Evolutionary conservation across 2,888 invertebrate species (phyloP).

Genomic region (Amphipyra berbera): DNA sequence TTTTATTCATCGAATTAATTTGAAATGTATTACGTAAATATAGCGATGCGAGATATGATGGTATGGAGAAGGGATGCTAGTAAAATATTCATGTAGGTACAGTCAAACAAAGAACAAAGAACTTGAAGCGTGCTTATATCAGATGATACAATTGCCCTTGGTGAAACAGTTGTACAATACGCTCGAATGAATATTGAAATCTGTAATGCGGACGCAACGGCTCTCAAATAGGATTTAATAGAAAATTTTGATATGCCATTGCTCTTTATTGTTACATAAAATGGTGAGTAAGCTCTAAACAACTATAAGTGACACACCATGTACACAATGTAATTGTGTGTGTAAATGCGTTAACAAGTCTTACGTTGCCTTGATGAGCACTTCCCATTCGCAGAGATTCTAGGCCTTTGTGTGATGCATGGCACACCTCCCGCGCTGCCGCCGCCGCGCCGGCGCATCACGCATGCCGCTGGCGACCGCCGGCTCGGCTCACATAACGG

Average conservation of each 20-base stretch:
- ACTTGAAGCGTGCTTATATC: slow-evolving; percentile 13
- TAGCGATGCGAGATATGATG: background rate
- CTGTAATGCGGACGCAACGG: slow-evolving; percentile 34
- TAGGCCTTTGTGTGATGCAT: slow-evolving; percentile 69
- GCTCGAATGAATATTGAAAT: slow-evolving; percentile 37
- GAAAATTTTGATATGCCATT: slow-evolving; percentile 60
- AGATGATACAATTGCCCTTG: slow-evolving; percentile 37
- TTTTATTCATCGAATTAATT: slow-evolving; percentile 3
- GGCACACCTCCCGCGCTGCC: slow-evolving; percentile 19
- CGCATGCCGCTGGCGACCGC: slow-evolving; percentile 25
- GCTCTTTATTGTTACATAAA: slow-evolving; percentile 51
- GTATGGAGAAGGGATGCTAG: slow-evolving; percentile 15
- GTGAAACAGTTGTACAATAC: slow-evolving; percentile 13
- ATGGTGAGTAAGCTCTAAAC: slow-evolving; percentile 64
- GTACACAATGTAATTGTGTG: slow-evolving; percentile 63
- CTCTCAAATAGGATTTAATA: slow-evolving; percentile 61
- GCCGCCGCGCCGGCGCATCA: slow-evolving; percentile 26
- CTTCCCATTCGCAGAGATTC: slow-evolving; percentile 78
- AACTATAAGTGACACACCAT: slow-evolving; percentile 51
- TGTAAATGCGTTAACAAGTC: slow-evolving; percentile 71
- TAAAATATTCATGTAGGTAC: slow-evolving; percentile 10
- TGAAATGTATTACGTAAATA: slow-evolving; percentile 6
- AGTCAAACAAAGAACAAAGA: slow-evolving; percentile 24
- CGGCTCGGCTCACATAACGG: slow-evolving; percentile 48
- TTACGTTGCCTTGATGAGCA: slow-evolving; percentile 75